phyloP scores from a whole-genome alignment of 1,140 invertebrate species.

The Achatina immaculata region DNA sequence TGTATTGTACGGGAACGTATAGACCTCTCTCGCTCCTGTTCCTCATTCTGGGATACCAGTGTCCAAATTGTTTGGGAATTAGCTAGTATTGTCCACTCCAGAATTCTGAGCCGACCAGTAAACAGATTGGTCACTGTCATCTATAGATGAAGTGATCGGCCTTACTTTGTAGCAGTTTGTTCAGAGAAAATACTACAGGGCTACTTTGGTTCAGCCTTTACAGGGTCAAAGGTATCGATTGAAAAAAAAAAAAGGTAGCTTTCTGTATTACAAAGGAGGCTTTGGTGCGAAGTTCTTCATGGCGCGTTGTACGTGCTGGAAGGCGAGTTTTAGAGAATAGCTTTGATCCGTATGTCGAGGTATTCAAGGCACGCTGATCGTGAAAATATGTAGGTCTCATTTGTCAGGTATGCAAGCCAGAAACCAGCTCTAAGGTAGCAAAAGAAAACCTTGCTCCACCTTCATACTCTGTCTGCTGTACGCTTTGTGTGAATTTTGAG shows the following conservation, averaged over 20 bases:
- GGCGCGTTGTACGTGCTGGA: neutral
- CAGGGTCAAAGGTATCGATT: neutral
- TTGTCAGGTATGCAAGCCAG: too few species aligned
- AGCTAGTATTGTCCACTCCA: neutral
- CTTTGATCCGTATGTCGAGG: neutral
- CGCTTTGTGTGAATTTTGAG: too few species aligned
- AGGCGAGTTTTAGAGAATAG: neutral
- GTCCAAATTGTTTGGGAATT: neutral
- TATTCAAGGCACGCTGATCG: too few species aligned
- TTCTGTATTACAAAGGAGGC: neutral
- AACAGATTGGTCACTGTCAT: neutral
- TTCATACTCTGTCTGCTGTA: too few species aligned
- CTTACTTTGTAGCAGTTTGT: conserved; percentile 8
- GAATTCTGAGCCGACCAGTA: conserved; percentile 1
- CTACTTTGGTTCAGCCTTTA: too few species aligned
- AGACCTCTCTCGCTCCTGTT: too few species aligned
- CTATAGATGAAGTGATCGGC: neutral
- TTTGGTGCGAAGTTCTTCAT: neutral
- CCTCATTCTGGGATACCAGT: too few species aligned
- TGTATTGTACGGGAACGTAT: too few species aligned
- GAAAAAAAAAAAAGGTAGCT: neutral
- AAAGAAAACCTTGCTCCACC: too few species aligned
- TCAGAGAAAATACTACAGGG: neutral
- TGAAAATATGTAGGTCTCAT: too few species aligned
- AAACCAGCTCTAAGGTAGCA: too few species aligned